Evolutionary conservation across 1,140 invertebrate genomes (phyloP).

Genomic region (Atopsyche davidsoni): DNA sequence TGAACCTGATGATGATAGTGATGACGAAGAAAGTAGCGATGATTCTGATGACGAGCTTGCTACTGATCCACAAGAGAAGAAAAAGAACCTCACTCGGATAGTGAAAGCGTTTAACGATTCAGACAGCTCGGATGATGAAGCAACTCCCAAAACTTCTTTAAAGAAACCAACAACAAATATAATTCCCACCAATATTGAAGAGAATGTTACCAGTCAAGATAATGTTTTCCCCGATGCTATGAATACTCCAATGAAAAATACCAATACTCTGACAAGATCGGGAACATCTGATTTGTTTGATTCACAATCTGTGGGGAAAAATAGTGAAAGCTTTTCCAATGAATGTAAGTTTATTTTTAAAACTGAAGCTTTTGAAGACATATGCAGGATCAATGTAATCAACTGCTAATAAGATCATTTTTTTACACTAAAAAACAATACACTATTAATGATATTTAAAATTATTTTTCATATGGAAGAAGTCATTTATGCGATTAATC

Average conservation of each 20-base stretch:
- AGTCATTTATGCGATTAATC: too few relatives aligned
- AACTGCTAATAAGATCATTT: too few relatives aligned
- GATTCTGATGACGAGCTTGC: constrained; percentile 36
- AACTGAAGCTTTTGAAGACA: too few relatives aligned
- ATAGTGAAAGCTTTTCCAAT: constrained; percentile 15
- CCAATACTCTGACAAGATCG: constrained; percentile 4
- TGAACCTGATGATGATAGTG: constrained; percentile 29
- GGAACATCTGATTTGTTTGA: constrained; percentile 18
- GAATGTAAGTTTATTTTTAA: constrained; percentile 26
- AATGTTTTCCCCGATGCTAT: too few relatives aligned
- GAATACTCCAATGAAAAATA: constrained; percentile 18
- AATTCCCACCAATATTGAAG: too few relatives aligned
- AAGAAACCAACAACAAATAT: constrained; percentile 15
- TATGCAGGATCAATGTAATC: too few relatives aligned
- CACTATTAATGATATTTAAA: too few relatives aligned
- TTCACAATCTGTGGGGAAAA: constrained; percentile 14
- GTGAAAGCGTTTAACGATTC: constrained; percentile 29
- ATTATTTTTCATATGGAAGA: background rate
- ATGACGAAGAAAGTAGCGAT: constrained; percentile 37
- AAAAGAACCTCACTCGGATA: constrained; percentile 31
- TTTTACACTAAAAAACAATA: too few relatives aligned
- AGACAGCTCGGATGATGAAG: constrained; percentile 25
- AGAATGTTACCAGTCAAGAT: too few relatives aligned
- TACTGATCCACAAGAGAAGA: constrained; percentile 28
- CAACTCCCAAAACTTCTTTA: constrained; percentile 21